Evolutionary conservation across 2,888 invertebrate species (phyloP).

Genomic region (Metalampra italica): DNA sequence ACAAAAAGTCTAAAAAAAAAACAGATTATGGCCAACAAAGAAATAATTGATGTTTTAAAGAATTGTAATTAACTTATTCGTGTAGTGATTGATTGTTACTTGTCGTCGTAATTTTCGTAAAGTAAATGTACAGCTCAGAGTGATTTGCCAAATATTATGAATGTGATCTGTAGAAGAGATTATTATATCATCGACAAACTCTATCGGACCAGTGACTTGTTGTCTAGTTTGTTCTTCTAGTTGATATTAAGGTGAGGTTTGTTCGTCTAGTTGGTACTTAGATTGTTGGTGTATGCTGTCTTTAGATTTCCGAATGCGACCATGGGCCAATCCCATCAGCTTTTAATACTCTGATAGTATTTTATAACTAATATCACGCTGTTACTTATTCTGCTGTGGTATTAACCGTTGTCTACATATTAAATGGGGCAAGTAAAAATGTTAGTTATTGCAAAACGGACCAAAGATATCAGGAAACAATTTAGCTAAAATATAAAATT

Average conservation of each 20-base stretch:
- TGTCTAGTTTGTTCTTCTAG: constrained; percentile 65
- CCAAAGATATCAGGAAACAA: constrained; percentile 39
- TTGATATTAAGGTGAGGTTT: constrained; percentile 62
- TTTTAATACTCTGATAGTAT: constrained; percentile 8
- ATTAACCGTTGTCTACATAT: not conserved
- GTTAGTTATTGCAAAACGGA: constrained; percentile 34
- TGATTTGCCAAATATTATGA: constrained; percentile 68
- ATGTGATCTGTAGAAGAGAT: constrained; percentile 63
- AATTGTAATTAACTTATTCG: constrained; percentile 8
- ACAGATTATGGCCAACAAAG: not conserved
- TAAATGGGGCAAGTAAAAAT: constrained; percentile 13
- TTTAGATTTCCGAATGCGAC: constrained; percentile 39
- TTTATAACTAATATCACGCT: constrained; percentile 3
- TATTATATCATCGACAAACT: constrained; percentile 40
- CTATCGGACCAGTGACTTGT: constrained; percentile 68
- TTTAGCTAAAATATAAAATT: not conserved
- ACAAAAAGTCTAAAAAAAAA: not conserved
- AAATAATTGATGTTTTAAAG: not conserved
- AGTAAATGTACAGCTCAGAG: constrained; percentile 45
- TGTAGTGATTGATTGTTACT: constrained; percentile 8
- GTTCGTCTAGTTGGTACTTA: constrained; percentile 68
- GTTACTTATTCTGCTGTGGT: constrained; percentile 3
- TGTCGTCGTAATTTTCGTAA: not conserved
- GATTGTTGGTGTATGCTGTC: constrained; percentile 68
- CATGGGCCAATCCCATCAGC: constrained; percentile 24